Evolutionary conservation across 30 jellyfish, hydroid and myxozoan species (phyloP).

Genomic region (Calvadosia cruxmelitensis): DNA sequence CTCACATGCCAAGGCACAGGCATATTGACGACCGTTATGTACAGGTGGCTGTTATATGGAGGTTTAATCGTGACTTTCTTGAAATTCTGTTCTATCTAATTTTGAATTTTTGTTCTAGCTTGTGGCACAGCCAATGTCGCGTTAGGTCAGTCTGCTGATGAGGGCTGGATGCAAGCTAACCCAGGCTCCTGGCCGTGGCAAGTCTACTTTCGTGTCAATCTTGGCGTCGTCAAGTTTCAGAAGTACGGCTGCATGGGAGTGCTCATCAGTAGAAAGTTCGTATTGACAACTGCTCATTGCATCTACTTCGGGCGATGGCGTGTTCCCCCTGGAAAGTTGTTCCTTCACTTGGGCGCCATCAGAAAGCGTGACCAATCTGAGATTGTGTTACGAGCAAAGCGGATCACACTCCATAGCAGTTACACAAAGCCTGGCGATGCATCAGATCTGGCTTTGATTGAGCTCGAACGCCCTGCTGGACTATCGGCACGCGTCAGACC

Average conservation of each 20-base stretch:
- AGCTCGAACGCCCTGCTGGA: slow-evolving; percentile 15
- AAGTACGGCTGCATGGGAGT: slow-evolving; percentile 67
- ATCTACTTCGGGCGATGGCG: slow-evolving; percentile 14
- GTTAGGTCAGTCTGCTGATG: background rate
- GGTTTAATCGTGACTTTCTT: background rate
- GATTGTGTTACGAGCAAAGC: slow-evolving; percentile 2
- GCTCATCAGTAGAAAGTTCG: slow-evolving; percentile 25
- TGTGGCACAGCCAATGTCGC: slow-evolving; percentile 7
- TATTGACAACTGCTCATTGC: slow-evolving; percentile 76
- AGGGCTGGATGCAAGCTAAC: slow-evolving; percentile 9
- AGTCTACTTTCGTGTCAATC: slow-evolving; percentile 18
- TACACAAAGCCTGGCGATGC: slow-evolving; percentile 1
- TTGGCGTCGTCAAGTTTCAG: slow-evolving; percentile 8
- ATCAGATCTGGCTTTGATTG: slow-evolving; percentile 25
- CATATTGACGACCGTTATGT: background rate
- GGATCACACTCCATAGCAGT: slow-evolving; percentile 17
- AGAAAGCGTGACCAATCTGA: background rate
- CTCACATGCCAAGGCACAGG: slow-evolving; percentile 38
- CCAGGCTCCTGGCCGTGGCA: slow-evolving; percentile 45
- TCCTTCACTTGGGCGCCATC: slow-evolving; percentile 1
- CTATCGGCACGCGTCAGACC: slow-evolving; percentile 22
- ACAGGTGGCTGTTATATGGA: background rate
- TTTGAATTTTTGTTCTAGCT: slow-evolving; percentile 1
- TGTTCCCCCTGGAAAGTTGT: slow-evolving; percentile 16
- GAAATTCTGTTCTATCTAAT: background rate